Evolutionary conservation across 2,797 vertebrate genomes (phyloP).

Genomic region (Cynodonichthys magdalenae): DNA sequence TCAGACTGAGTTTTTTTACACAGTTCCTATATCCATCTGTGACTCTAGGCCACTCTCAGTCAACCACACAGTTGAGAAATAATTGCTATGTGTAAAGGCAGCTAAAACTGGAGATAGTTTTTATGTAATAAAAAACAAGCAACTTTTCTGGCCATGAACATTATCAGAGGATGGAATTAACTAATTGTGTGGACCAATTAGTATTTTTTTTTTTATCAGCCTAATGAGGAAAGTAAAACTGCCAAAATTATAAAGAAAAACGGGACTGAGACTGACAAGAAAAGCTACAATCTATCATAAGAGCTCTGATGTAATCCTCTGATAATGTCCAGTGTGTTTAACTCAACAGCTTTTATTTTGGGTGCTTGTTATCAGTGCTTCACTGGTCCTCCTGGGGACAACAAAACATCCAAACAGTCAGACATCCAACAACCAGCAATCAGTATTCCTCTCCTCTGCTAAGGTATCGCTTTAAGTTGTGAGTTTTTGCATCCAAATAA

Average conservation of each 20-base stretch:
- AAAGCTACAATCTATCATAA: constrained; percentile 28
- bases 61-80: constrained; percentile 61
- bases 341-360: constrained; percentile 57
- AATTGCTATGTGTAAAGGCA: constrained; percentile 77
- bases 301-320: constrained; percentile 46
- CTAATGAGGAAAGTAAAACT: constrained; percentile 52
- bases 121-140: constrained; percentile 58
- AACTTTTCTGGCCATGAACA: constrained; percentile 49
- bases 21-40: constrained; percentile 68
- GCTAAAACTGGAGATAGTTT: constrained; percentile 76
- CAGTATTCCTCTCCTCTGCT: constrained; percentile 75
- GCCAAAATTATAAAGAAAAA: constrained; percentile 49
- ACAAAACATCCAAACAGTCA: constrained; percentile 58
- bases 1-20: constrained; percentile 72
- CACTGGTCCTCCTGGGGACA: constrained; percentile 48
- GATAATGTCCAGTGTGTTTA: constrained; percentile 58
- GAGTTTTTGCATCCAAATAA: constrained; percentile 84
- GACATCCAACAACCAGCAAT: constrained; percentile 75
- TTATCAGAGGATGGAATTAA: constrained; percentile 57
- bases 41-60: constrained; percentile 63
- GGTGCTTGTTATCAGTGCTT: constrained; percentile 64
- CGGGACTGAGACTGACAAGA: constrained; percentile 21
- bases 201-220: constrained; percentile 9
- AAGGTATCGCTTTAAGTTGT: constrained; percentile 80
- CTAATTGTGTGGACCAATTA: constrained; percentile 33